phyloP scores from a whole-genome alignment of 2,797 vertebrate genomes.

The Bradypus variegatus region DNA sequence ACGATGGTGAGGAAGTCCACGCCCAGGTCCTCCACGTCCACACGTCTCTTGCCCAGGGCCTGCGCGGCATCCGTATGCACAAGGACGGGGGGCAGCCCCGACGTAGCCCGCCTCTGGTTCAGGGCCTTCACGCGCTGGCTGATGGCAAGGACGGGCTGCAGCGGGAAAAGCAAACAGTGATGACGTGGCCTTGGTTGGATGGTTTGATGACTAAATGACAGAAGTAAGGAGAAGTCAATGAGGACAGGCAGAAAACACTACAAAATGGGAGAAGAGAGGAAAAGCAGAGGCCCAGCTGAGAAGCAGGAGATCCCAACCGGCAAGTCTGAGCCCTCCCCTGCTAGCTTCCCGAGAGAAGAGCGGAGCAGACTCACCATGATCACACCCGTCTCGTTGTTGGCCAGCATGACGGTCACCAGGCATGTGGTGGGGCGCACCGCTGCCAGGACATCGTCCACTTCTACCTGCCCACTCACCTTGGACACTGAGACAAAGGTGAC shows the following conservation, averaged over 20 bases:
- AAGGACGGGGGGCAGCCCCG: conserved; percentile 75
- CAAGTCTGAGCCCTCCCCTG: background rate
- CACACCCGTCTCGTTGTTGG: conserved; percentile 95
- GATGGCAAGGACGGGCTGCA: conserved; percentile 86
- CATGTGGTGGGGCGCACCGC: conserved; percentile 86
- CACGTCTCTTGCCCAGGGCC: conserved; percentile 86
- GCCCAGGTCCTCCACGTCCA: conserved; percentile 84
- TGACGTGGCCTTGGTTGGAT: rapidly evolving
- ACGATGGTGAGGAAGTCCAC: conserved; percentile 95
- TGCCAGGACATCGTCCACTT: conserved; percentile 84
- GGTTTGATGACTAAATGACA: background rate
- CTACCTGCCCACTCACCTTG: conserved; percentile 76
- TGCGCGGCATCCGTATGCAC: conserved; percentile 94
- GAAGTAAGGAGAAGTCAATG: rapidly evolving
- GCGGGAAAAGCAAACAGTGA: background rate
- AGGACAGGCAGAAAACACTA: rapidly evolving
- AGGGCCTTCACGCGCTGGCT: conserved; percentile 75
- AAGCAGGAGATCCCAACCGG: rapidly evolving
- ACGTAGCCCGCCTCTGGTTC: conserved; percentile 68
- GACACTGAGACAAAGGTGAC: conserved; percentile 89
- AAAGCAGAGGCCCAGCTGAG: background rate
- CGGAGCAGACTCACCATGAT: conserved; percentile 83
- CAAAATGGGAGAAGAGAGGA: background rate
- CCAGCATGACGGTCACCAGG: conserved; percentile 93
- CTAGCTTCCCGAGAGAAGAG: background rate